phyloP scores from a whole-genome alignment of 2,113 vertebrate genomes.

The Xiphophorus hellerii region DNA sequence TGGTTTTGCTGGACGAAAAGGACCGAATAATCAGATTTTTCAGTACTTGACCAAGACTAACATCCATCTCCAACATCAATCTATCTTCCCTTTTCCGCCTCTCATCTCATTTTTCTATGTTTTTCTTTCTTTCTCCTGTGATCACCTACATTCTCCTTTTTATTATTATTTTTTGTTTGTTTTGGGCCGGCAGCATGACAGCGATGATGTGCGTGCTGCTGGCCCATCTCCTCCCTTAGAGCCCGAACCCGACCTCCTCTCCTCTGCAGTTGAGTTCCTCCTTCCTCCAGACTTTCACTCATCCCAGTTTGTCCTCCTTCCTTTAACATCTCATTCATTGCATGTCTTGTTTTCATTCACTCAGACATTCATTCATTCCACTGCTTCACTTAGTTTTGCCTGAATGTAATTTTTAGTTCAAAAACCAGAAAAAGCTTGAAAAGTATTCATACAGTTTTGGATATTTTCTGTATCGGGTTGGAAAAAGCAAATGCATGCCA shows the following conservation, averaged over 20 bases:
- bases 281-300: neutral
- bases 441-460: neutral
- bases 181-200: slow-evolving; percentile 47
- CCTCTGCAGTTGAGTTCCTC: slow-evolving; percentile 66
- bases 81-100: neutral
- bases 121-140: neutral
- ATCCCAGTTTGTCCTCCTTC: neutral
- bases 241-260: slow-evolving; percentile 29
- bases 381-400: neutral
- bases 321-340: too few relatives aligned
- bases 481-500: too few relatives aligned
- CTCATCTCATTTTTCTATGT: neutral
- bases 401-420: neutral
- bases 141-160: too few relatives aligned
- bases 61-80: neutral
- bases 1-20: too few relatives aligned
- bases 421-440: neutral
- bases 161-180: slow-evolving; percentile 1
- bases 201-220: slow-evolving; percentile 30
- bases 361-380: neutral
- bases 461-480: neutral
- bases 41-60: too few relatives aligned
- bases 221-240: slow-evolving; percentile 22
- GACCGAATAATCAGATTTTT: too few relatives aligned
- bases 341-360: neutral